phyloP scores from a whole-genome alignment of 2,113 vertebrate genomes.

The Accipiter virgatus region DNA sequence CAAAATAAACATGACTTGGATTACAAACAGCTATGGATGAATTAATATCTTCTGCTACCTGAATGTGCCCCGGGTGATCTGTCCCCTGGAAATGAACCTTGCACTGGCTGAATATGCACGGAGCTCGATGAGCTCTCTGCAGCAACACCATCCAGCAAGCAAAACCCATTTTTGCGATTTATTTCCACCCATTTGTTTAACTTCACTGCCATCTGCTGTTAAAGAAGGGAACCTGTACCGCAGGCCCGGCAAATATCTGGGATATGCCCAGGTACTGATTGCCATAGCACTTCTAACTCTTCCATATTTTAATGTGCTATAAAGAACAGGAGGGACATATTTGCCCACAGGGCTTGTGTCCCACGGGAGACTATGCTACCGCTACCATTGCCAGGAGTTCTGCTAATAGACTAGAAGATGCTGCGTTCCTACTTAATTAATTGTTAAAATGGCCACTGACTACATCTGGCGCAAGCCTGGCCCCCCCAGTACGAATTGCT shows the following conservation, averaged over 20 bases:
- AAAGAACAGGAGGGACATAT: not conserved
- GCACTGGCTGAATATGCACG: not conserved
- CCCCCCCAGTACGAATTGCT: not conserved
- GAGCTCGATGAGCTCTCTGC: not conserved
- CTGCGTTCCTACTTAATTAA: not conserved
- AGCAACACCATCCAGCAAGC: not conserved
- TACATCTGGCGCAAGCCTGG: not conserved
- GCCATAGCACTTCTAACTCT: not conserved
- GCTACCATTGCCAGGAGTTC: not conserved
- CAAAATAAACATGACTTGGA: not conserved
- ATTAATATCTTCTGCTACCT: not conserved
- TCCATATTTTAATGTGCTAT: not conserved
- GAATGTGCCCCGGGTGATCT: not conserved
- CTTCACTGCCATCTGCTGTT: conserved; percentile 76
- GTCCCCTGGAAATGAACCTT: not conserved
- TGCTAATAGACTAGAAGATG: not conserved
- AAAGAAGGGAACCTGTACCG: not conserved
- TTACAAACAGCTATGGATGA: not conserved
- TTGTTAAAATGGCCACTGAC: not conserved
- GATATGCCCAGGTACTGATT: not conserved
- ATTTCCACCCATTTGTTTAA: conserved; percentile 67
- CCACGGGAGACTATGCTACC: not conserved
- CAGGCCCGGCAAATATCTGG: not conserved
- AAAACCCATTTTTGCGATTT: not conserved
- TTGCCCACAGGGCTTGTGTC: not conserved